Conservation (phyloP, 2,888 invertebrate genomes). For the Willowsia nigromaculata region DNA sequence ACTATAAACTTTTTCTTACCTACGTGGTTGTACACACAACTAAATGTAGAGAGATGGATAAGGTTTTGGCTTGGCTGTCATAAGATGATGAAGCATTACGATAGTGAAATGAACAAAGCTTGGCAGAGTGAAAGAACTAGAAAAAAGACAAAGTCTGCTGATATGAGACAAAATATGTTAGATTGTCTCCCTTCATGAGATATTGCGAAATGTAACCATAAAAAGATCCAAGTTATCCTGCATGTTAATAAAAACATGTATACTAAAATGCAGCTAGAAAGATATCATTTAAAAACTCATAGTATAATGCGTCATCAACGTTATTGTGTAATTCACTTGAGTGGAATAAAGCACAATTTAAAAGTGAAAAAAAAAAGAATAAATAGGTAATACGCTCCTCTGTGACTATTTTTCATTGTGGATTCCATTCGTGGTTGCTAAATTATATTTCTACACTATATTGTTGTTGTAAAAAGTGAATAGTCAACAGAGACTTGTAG, state of each 20-base stretch:
- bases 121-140: conserved; percentile 24
- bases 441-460: neutral
- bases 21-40: neutral
- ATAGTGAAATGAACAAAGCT: conserved; percentile 49
- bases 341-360: conserved; percentile 39
- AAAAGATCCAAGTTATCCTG: neutral
- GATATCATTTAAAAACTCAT: neutral
- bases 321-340: conserved; percentile 42
- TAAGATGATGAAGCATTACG: conserved; percentile 57
- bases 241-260: neutral
- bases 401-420: conserved; percentile 17
- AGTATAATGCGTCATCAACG: neutral
- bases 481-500: conserved; percentile 65
- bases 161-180: conserved; percentile 49
- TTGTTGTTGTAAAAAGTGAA: conserved; percentile 36
- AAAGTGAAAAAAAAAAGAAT: conserved; percentile 50
- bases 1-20: neutral
- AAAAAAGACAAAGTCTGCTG: conserved; percentile 40
- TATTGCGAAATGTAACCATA: neutral
- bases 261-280: neutral
- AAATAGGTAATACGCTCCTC: conserved; percentile 31
- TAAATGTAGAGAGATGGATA: conserved; percentile 36
- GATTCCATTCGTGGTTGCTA: neutral
- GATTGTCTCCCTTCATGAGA: conserved; percentile 38
- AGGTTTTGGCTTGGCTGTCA: conserved; percentile 45